A percentile compares a stretch with the other conserved stretches of the same genome.
Conservation (phyloP, 2,797 vertebrate species). For the Artibeus jamaicensis region DNA sequence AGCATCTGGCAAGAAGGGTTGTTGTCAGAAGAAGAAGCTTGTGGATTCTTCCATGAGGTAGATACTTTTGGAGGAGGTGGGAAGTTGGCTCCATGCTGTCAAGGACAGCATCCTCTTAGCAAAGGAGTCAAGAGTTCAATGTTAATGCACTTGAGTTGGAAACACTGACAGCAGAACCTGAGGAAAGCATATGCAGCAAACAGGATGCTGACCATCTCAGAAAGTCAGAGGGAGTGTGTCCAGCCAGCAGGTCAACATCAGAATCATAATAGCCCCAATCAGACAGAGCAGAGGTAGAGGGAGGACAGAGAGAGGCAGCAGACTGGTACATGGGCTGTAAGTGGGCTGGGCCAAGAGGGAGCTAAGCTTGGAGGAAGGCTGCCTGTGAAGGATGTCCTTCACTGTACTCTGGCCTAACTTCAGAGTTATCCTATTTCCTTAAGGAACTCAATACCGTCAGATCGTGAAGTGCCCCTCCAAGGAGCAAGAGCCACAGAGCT, state of each 20-base stretch:
- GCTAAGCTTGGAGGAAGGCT: background rate
- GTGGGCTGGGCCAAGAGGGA: background rate
- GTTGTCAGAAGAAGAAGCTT: conserved; percentile 57
- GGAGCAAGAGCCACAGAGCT: background rate
- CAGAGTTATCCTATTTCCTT: background rate
- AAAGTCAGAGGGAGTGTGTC: background rate
- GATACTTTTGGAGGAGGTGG: conserved; percentile 23
- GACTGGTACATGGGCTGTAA: background rate
- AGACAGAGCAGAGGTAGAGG: background rate
- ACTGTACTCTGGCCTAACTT: background rate
- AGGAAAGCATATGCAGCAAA: conserved; percentile 50
- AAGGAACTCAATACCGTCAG: background rate
- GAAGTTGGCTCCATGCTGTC: conserved; percentile 17
- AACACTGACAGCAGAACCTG: conserved; percentile 52
- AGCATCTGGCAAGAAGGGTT: conserved; percentile 41
- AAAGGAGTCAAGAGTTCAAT: conserved; percentile 63
- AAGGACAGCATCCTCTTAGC: conserved; percentile 52
- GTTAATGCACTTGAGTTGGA: conserved; percentile 50
- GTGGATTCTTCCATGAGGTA: conserved; percentile 68
- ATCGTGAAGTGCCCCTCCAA: background rate
- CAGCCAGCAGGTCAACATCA: background rate
- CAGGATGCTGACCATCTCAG: conserved; percentile 27
- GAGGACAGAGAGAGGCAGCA: background rate
- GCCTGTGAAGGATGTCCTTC: background rate
- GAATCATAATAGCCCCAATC: background rate